Conservation (phyloP, 1,140 invertebrate species). For the Macrostomum lignano region DNA sequence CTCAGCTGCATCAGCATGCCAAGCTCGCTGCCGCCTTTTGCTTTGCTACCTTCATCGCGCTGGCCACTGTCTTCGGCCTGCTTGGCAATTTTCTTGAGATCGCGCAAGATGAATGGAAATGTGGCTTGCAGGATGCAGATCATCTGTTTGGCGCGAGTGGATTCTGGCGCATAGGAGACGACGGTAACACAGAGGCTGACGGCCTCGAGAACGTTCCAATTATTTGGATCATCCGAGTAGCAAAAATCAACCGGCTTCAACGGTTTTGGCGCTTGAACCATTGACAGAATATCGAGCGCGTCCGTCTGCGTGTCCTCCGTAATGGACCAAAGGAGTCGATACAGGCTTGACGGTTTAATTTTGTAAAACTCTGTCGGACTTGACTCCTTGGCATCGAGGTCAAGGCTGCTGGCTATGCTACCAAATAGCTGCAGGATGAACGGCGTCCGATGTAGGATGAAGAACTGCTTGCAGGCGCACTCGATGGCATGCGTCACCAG, state of each 20-base stretch:
- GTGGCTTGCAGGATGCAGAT: conserved; percentile 74
- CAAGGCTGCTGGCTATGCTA: conserved; percentile 70
- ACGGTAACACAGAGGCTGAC: conserved; percentile 49
- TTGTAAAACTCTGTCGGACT: conserved; percentile 17
- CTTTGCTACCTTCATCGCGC: conserved; percentile 48
- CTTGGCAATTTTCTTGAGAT: conserved; percentile 37
- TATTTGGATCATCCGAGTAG: conserved; percentile 24
- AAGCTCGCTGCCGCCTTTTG: conserved; percentile 21
- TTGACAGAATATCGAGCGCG: conserved; percentile 65
- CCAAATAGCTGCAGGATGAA: conserved; percentile 98
- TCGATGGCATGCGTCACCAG: conserved; percentile 74
- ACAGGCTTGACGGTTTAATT: conserved; percentile 61
- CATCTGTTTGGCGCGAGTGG: conserved; percentile 81
- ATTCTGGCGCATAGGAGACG: conserved; percentile 79
- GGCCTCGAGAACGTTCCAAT: conserved; percentile 21
- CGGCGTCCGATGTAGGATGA: conserved; percentile 82
- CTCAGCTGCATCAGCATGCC: conserved; percentile 6
- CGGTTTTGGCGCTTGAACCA: conserved; percentile 80
- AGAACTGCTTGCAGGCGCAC: conserved; percentile 91
- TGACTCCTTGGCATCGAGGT: conserved; percentile 30
- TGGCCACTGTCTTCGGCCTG: conserved; percentile 34
- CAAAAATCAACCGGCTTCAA: conserved; percentile 49
- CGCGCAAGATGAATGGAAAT: conserved; percentile 45
- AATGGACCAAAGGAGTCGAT: conserved; percentile 54
- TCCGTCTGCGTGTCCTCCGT: conserved; percentile 64